phyloP scores from a whole-genome alignment of 2,797 vertebrate species.

The Podargus strigoides region DNA sequence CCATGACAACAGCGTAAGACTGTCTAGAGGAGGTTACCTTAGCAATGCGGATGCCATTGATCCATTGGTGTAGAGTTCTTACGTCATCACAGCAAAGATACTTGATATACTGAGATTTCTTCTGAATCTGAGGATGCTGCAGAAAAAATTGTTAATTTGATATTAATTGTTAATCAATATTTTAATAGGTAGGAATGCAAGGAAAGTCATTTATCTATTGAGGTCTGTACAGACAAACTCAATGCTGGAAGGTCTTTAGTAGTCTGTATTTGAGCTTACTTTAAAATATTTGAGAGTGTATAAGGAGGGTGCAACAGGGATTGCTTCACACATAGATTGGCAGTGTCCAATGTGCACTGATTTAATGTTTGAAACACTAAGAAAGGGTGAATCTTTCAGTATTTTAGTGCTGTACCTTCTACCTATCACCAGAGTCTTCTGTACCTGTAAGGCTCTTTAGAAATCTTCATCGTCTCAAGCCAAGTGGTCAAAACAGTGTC shows the following conservation, averaged over 20 bases:
- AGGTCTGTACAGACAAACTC: neutral
- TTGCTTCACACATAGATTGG: neutral
- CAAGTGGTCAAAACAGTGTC: neutral
- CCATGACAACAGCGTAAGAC: neutral
- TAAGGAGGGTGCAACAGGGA: neutral
- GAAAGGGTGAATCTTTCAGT: neutral
- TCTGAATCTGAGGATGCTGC: conserved; percentile 97
- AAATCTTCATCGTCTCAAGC: neutral
- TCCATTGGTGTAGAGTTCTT: conserved; percentile 96
- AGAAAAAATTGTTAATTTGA: neutral
- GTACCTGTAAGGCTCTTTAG: neutral
- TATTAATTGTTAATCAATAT: too few species aligned
- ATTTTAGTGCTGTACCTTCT: neutral
- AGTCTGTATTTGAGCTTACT: neutral
- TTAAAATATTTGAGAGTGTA: neutral
- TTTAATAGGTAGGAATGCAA: neutral
- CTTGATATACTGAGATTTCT: conserved; percentile 98
- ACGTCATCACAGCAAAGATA: conserved; percentile 97
- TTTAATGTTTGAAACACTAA: neutral
- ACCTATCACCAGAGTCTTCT: neutral
- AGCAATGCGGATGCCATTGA: conserved; percentile 94
- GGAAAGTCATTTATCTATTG: neutral
- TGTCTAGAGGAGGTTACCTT: conserved; percentile 78
- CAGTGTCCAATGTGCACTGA: neutral
- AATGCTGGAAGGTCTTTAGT: neutral